Conservation (phyloP, 30 jellyfish, hydroid and myxozoan genomes). For the Aurelia sp. region DNA sequence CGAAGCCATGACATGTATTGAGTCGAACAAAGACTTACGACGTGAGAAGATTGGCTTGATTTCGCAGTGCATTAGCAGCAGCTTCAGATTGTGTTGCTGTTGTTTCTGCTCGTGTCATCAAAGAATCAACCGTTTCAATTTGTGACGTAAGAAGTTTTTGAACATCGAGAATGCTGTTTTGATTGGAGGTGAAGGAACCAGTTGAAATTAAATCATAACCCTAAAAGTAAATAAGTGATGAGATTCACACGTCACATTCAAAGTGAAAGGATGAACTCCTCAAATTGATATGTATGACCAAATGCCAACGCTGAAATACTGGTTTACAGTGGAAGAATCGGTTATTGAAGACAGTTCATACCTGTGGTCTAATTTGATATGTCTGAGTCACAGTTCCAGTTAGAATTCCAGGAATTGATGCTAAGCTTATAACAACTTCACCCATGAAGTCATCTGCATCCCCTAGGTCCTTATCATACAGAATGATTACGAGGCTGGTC, state of each 20-base stretch:
- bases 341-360: not conserved
- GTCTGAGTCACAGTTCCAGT: slow-evolving; percentile 62
- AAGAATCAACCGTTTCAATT: slow-evolving; percentile 44
- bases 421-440: slow-evolving; percentile 79
- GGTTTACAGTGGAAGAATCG: too few species aligned
- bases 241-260: too few species aligned
- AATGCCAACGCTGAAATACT: too few species aligned
- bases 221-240: slow-evolving; percentile 20
- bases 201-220: slow-evolving; percentile 74
- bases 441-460: slow-evolving; percentile 94
- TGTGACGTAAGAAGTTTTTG: slow-evolving; percentile 74
- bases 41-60: slow-evolving; percentile 74
- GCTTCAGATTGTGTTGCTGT: slow-evolving; percentile 74
- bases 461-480: slow-evolving; percentile 66
- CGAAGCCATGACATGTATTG: too few species aligned
- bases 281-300: too few species aligned
- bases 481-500: slow-evolving; percentile 59
- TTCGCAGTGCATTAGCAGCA: slow-evolving; percentile 75
- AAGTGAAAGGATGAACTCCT: too few species aligned
- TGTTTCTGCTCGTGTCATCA: slow-evolving; percentile 74
- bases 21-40: slow-evolving; percentile 37
- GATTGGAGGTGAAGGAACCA: slow-evolving; percentile 62
- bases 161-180: slow-evolving; percentile 75
- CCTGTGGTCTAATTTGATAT: slow-evolving; percentile 78
- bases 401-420: slow-evolving; percentile 63